Conservation (phyloP, 2,113 vertebrate species). For the Anguilla japonica region DNA sequence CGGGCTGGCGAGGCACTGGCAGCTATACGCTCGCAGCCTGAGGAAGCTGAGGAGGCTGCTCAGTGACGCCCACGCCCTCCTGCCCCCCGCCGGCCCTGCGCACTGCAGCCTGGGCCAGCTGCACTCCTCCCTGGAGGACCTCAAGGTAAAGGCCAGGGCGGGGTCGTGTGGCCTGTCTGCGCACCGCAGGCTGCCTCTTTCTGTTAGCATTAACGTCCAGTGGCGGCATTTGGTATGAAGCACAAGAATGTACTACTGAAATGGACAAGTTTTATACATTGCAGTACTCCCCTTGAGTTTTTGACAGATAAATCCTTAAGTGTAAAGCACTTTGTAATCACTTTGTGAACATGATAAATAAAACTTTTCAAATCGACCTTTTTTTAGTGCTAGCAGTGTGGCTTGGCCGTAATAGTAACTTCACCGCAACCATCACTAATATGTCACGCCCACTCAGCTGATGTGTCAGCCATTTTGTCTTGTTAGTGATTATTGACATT, state of each 20-base stretch:
- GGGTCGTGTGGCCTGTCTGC: neutral
- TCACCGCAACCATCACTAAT: too few relatives aligned
- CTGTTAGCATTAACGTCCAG: neutral
- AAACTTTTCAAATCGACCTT: too few relatives aligned
- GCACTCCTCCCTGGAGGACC: conserved; percentile 65
- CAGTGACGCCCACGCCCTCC: conserved; percentile 55
- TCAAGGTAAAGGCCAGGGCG: conserved; percentile 67
- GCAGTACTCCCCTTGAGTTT: neutral
- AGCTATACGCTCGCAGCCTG: conserved; percentile 68
- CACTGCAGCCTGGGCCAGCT: conserved; percentile 71
- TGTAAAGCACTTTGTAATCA: neutral
- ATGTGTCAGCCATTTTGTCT: too few relatives aligned
- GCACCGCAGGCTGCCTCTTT: neutral
- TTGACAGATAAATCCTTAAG: neutral
- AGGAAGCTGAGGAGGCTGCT: conserved; percentile 75
- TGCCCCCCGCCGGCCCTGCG: conserved; percentile 66
- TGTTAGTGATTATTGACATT: neutral
- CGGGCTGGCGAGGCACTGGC: conserved; percentile 76
- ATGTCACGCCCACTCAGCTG: too few relatives aligned
- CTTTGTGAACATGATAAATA: too few relatives aligned
- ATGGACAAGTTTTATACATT: neutral
- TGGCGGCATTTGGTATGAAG: neutral
- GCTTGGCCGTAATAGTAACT: neutral
- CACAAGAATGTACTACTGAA: neutral
- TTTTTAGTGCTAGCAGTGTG: too few relatives aligned